These are phyloP conservation scores for Coelopa frigida DNA, from an alignment of 1,140 invertebrate genomes.

Conservation along the genomic window DNA sequence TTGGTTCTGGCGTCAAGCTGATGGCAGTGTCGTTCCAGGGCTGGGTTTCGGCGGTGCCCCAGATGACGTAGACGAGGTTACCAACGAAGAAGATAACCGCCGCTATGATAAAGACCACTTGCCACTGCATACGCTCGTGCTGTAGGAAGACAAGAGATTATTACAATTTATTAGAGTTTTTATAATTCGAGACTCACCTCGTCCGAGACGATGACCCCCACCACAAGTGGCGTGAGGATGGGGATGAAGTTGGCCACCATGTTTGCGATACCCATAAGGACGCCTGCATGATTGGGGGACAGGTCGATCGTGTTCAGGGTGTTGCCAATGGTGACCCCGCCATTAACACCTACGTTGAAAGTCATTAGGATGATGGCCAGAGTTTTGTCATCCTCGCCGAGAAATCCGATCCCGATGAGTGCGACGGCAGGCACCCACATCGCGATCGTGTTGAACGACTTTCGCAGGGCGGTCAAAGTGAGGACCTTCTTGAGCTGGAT, in stretches of 20 bases:
- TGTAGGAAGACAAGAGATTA: too few relatives aligned
- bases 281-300: slow-evolving; percentile 67
- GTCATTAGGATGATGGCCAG: slow-evolving; percentile 57
- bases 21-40: slow-evolving; percentile 12
- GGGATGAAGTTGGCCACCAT: slow-evolving; percentile 62
- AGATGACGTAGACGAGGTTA: slow-evolving; percentile 60
- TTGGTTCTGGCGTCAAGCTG: neutral
- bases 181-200: slow-evolving; percentile 45
- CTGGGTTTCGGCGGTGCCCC: slow-evolving; percentile 48
- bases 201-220: slow-evolving; percentile 56
- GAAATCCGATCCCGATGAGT: slow-evolving; percentile 55
- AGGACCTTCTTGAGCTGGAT: slow-evolving; percentile 50
- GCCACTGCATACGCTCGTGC: slow-evolving; percentile 56
- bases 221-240: slow-evolving; percentile 59
- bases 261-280: slow-evolving; percentile 61
- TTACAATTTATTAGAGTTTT: too few relatives aligned
- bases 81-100: slow-evolving; percentile 60
- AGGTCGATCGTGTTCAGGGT: slow-evolving; percentile 64
- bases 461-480: slow-evolving; percentile 51
- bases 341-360: slow-evolving; percentile 66
- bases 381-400: slow-evolving; percentile 23
- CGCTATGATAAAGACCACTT: slow-evolving; percentile 67
- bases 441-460: slow-evolving; percentile 59
- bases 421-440: slow-evolving; percentile 52
- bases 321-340: slow-evolving; percentile 63